Percentiles rank a stretch among this genome's conserved stretches.
phyloP scores from a whole-genome alignment of 2,888 invertebrate species.

The Lathronympha strigana region DNA sequence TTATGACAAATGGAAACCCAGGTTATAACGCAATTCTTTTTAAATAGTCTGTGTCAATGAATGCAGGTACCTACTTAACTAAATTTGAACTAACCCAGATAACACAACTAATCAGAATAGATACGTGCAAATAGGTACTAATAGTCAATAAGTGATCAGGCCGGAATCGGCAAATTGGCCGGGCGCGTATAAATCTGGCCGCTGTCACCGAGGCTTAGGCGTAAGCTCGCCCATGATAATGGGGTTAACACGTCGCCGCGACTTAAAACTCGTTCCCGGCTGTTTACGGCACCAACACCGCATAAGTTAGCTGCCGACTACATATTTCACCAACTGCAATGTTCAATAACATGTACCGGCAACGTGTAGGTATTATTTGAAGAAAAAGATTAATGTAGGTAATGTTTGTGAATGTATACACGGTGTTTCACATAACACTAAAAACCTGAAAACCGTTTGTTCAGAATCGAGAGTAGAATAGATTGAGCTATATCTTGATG shows the following conservation, averaged over 20 bases:
- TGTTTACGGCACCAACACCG: constrained; percentile 46
- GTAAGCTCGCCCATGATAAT: constrained; percentile 74
- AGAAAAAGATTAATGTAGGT: too few relatives aligned
- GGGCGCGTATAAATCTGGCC: constrained; percentile 73
- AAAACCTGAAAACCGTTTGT: too few relatives aligned
- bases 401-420: too few relatives aligned
- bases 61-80: neutral
- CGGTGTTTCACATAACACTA: too few relatives aligned
- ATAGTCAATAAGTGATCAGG: constrained; percentile 74
- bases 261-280: constrained; percentile 64
- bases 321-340: neutral
- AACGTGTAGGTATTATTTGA: neutral
- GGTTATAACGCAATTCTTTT: too few relatives aligned
- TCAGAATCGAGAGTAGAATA: too few relatives aligned
- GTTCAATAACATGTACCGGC: too few relatives aligned
- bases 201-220: constrained; percentile 69
- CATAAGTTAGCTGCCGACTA: constrained; percentile 21
- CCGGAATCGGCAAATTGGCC: constrained; percentile 70
- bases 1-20: too few relatives aligned
- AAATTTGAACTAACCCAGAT: neutral
- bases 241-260: constrained; percentile 74
- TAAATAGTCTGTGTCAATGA: too few relatives aligned
- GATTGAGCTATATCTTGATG: too few relatives aligned
- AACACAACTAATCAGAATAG: neutral
- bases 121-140: constrained; percentile 46